phyloP scores from a whole-genome alignment of 2,797 vertebrate species.

The Saxicola maurus region DNA sequence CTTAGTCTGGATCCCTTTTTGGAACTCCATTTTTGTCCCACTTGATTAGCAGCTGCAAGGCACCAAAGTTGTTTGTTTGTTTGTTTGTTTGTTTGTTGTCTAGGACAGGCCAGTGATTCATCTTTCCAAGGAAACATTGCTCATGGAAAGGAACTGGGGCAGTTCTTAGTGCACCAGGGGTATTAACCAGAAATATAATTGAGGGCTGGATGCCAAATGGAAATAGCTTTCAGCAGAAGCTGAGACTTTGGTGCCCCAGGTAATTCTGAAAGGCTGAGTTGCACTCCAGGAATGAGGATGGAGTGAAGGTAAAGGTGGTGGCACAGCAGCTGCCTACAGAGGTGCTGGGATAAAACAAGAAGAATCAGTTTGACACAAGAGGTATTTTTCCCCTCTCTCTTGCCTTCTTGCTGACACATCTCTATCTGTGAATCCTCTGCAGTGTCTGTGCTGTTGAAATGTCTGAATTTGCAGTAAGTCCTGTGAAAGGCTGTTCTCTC shows the following conservation, averaged over 20 bases:
- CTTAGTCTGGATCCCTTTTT: not conserved
- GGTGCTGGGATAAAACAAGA: not conserved
- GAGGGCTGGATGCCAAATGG: not conserved
- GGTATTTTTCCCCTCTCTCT: not conserved
- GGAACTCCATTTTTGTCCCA: not conserved
- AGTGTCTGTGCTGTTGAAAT: not conserved
- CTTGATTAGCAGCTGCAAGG: not conserved
- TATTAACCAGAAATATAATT: not conserved
- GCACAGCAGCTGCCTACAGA: not conserved
- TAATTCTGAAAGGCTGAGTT: not conserved
- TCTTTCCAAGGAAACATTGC: not conserved
- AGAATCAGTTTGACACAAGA: not conserved
- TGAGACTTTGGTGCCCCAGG: not conserved
- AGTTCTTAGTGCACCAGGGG: not conserved
- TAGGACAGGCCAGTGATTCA: not conserved
- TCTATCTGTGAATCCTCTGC: not conserved
- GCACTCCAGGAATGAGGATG: not conserved
- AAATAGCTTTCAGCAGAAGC: not conserved
- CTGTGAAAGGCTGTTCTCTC: not conserved
- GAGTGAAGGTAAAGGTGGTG: not conserved
- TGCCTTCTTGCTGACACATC: not conserved
- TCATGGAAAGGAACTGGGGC: not conserved
- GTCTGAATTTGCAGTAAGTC: not conserved
- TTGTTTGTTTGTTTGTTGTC: not conserved
- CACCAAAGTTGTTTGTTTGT: not conserved